Evolutionary conservation across 2,113 vertebrate genomes (phyloP), one percentile per base, ranked within the genome.

Genomic region (Myiozetetes cayanensis): DNA sequence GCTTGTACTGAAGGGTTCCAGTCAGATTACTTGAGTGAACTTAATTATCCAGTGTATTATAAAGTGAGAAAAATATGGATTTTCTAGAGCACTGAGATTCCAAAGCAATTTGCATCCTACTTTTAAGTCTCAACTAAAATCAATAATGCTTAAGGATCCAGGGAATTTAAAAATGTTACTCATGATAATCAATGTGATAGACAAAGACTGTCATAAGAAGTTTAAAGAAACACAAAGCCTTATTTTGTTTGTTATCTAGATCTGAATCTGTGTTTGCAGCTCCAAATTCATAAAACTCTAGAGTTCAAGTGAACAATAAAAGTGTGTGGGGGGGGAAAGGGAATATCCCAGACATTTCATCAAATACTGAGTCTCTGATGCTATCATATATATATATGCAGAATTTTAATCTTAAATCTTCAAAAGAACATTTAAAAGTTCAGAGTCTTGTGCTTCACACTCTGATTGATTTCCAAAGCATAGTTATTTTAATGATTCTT

Each of bases 271-370:
- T 49, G 33, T 39, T 84, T 89, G 71, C 6, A 39, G 10, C 11
- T 81, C 35, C 19, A 55, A 72, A 78, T 78, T 74, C 30, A 52
- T 67, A 35, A 81, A 41, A 13, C 6, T 83, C 14, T 66, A 68
- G 18, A 37, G 8, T 25, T 74, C 14, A 73, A 66, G 30, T 73
- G 67, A 55, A 35, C 56, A 78, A 65, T 43, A 59, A 49, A 47
- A 19, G 0, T 10, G 2, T 12, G 3, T 21, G 35, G 9, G 28
- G 8, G 8, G 8, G 3, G 2, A 16, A 80, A 68, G 3, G 10
- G 50, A 47, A 27, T 70, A 56, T 22, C 8, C 12, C 35, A 37
- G 43, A 24, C 7, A 37, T 67, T 67, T 95, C 70, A 71, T 23
- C 8, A 13, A 55, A 28, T 43, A 39, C 2, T 1, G 25, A 23